These are phyloP conservation scores for Ammodytes dubius DNA, from an alignment of 2,113 vertebrate species.

Conservation along the genomic window DNA sequence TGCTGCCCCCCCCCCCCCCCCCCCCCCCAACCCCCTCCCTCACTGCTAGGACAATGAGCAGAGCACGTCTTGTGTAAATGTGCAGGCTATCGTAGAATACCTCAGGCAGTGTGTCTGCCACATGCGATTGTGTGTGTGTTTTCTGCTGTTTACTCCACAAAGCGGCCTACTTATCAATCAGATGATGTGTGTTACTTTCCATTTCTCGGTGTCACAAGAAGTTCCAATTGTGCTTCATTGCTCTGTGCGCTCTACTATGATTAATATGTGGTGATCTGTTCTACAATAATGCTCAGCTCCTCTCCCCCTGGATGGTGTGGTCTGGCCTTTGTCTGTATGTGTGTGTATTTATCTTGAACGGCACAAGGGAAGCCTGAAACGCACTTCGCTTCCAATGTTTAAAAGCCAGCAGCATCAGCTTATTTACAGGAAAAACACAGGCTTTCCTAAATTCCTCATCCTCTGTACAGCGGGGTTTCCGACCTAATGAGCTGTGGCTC, in stretches of 20 bases:
- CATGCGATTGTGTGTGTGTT: slow-evolving; percentile 14
- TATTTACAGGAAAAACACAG: not conserved
- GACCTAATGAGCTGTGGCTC: not conserved
- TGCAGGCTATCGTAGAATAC: slow-evolving; percentile 36
- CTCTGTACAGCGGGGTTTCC: slow-evolving; percentile 8
- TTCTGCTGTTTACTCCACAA: slow-evolving; percentile 45
- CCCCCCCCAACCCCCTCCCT: not conserved
- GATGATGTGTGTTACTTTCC: slow-evolving; percentile 34
- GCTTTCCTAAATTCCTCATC: not conserved
- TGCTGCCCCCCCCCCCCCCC: slow-evolving; percentile 21
- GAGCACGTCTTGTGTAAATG: slow-evolving; percentile 60
- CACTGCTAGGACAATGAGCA: slow-evolving; percentile 53
- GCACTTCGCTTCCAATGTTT: not conserved
- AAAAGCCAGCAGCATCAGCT: not conserved
- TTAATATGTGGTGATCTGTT: slow-evolving; percentile 20
- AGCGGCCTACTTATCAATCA: slow-evolving; percentile 62
- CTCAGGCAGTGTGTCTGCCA: slow-evolving; percentile 27
- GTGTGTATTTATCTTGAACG: slow-evolving; percentile 26
- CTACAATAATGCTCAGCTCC: slow-evolving; percentile 14
- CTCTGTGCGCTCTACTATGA: slow-evolving; percentile 1
- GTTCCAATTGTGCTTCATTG: not conserved
- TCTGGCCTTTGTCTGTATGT: slow-evolving; percentile 40
- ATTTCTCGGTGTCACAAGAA: slow-evolving; percentile 15
- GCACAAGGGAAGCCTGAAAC: slow-evolving; percentile 30
- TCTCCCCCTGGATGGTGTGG: not conserved